Conservation (phyloP, 2,113 vertebrate genomes). For the Oreochromis tanganicae region DNA sequence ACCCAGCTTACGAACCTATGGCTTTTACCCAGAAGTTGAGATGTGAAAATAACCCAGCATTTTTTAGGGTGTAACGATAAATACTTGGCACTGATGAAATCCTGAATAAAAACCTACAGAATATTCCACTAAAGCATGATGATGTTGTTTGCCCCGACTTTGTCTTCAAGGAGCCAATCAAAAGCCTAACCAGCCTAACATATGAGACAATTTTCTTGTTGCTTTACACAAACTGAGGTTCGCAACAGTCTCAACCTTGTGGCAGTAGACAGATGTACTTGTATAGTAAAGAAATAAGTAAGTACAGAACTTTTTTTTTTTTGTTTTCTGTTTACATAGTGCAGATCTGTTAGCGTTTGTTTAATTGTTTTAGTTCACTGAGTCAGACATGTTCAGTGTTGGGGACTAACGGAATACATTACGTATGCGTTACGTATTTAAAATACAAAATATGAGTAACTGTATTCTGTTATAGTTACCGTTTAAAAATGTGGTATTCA, state of each 20-base stretch:
- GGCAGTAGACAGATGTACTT: neutral
- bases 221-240: neutral
- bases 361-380: neutral
- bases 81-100: neutral
- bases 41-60: neutral
- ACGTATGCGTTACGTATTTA: too few relatives aligned
- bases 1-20: neutral
- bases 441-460: too few relatives aligned
- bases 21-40: neutral
- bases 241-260: neutral
- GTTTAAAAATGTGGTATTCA: too few relatives aligned
- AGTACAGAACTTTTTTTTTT: neutral
- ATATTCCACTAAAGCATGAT: neutral
- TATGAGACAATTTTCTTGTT: accelerated
- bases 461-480: too few relatives aligned
- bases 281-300: neutral
- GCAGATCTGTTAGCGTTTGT: neutral
- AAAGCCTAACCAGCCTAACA: neutral
- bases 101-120: neutral
- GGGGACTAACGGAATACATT: too few relatives aligned
- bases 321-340: neutral
- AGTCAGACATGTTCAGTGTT: neutral
- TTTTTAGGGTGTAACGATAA: neutral
- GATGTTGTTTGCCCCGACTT: neutral
- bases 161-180: neutral